Evolutionary conservation across 2,888 invertebrate genomes (phyloP).

Genomic region (Napeogenes inachia): DNA sequence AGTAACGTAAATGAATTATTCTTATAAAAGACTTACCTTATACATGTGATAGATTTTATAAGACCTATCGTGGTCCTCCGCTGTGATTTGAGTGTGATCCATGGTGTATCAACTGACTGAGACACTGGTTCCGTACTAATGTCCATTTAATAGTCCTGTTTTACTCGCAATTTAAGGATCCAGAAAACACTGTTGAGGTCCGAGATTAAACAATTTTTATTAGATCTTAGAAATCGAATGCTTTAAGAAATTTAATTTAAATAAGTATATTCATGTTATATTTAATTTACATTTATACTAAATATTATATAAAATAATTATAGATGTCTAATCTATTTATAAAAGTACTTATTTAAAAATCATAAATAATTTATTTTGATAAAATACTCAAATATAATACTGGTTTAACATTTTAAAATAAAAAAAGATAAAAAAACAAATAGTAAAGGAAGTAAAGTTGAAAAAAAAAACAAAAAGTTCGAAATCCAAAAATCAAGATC

Average conservation of each 20-base stretch:
- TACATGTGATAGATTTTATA: slow-evolving; percentile 70
- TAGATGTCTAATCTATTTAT: no score
- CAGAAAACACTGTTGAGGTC: not conserved
- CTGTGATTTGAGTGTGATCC: slow-evolving; percentile 57
- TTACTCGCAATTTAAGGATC: slow-evolving; percentile 4
- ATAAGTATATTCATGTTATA: no score
- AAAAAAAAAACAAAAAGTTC: slow-evolving; percentile 22
- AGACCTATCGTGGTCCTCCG: slow-evolving; percentile 60
- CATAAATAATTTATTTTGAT: no score
- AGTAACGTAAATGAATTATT: no score
- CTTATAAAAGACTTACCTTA: slow-evolving; percentile 49
- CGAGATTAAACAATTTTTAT: not conserved
- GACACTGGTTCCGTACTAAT: slow-evolving; percentile 47
- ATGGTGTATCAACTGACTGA: slow-evolving; percentile 48
- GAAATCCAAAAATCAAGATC: slow-evolving; percentile 31
- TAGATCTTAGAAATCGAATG: not conserved
- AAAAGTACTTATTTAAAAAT: no score
- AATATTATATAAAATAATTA: no score
- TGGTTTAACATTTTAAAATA: no score
- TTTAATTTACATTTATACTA: no score
- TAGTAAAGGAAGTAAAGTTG: not conserved
- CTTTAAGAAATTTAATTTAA: no score
- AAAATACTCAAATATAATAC: no score
- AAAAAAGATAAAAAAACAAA: no score
- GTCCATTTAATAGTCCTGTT: slow-evolving; percentile 45